A percentile compares a stretch with the other conserved stretches of the same genome.
Conservation (phyloP, 1,140 invertebrate species). For the Colletes gigas region DNA sequence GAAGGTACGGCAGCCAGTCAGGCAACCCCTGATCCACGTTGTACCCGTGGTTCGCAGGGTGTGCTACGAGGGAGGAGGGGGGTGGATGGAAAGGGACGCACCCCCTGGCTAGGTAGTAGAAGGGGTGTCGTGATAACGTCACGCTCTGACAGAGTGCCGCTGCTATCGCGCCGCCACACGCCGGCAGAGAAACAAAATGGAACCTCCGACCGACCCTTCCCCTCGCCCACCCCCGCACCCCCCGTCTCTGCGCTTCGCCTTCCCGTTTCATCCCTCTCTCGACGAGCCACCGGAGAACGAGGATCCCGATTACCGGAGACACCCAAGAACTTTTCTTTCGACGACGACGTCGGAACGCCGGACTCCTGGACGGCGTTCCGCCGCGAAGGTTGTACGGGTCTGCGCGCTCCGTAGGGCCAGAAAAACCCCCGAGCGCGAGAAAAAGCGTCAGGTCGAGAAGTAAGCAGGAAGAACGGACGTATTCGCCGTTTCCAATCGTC, state of each 20-base stretch:
- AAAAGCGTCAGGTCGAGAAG: constrained; percentile 5
- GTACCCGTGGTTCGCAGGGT: constrained; percentile 68
- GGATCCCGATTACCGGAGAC: too few species aligned
- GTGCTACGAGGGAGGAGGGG: constrained; percentile 45
- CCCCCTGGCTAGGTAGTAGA: constrained; percentile 74
- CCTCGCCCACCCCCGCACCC: constrained; percentile 44
- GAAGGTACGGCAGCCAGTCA: constrained; percentile 67
- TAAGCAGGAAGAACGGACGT: constrained; percentile 21
- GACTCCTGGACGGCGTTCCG: too few species aligned
- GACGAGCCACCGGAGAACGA: constrained; percentile 4
- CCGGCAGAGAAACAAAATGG: constrained; percentile 82
- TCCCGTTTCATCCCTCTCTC: constrained; percentile 32
- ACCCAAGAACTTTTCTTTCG: constrained; percentile 40
- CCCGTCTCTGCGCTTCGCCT: constrained; percentile 16
- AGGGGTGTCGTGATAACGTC: constrained; percentile 82
- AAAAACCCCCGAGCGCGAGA: not conserved
- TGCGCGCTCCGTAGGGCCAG: not conserved
- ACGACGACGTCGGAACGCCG: not conserved
- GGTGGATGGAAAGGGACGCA: constrained; percentile 51
- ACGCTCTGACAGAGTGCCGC: constrained; percentile 82
- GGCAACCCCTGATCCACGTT: constrained; percentile 75
- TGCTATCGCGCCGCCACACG: constrained; percentile 82
- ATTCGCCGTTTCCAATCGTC: constrained; percentile 63
- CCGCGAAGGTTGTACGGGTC: too few species aligned
- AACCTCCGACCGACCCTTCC: constrained; percentile 75